phyloP scores from a whole-genome alignment of 35 echinoderm and acorn worm species.

The Apostichopus japonicus region DNA sequence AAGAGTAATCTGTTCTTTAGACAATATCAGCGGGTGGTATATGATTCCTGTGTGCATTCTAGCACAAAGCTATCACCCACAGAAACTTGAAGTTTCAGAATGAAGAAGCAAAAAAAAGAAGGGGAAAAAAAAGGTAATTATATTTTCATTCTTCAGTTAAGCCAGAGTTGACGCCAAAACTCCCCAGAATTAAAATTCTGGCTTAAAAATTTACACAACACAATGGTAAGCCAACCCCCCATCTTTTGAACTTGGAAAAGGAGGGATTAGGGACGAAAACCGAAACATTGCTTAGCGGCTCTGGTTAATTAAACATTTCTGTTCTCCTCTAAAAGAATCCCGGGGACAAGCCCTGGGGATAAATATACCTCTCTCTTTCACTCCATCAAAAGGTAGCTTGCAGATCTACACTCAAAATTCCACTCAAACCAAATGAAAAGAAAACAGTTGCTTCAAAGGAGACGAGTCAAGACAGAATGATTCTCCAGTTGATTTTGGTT shows the following conservation, averaged over 20 bases:
- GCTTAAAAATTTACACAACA: too few relatives aligned
- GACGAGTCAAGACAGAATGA: neutral
- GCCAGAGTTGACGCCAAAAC: too few relatives aligned
- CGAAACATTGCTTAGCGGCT: neutral
- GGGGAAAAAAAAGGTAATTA: too few relatives aligned
- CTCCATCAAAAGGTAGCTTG: neutral
- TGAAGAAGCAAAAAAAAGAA: too few relatives aligned
- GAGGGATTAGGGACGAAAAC: conserved; percentile 3
- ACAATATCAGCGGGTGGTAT: too few relatives aligned
- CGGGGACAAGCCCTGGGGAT: neutral
- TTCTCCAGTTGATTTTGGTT: too few relatives aligned
- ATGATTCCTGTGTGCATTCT: too few relatives aligned
- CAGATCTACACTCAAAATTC: neutral
- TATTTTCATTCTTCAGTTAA: too few relatives aligned
- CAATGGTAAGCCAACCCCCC: neutral
- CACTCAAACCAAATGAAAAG: neutral
- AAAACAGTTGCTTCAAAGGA: neutral
- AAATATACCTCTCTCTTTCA: neutral
- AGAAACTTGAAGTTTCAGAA: too few relatives aligned
- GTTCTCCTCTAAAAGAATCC: neutral
- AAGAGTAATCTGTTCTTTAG: too few relatives aligned
- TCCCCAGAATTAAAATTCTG: too few relatives aligned
- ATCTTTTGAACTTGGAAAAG: neutral
- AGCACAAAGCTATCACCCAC: too few relatives aligned
- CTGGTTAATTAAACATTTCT: neutral